Conservation (phyloP, 2,797 vertebrate species). For the Coregonus ussuriensis region DNA sequence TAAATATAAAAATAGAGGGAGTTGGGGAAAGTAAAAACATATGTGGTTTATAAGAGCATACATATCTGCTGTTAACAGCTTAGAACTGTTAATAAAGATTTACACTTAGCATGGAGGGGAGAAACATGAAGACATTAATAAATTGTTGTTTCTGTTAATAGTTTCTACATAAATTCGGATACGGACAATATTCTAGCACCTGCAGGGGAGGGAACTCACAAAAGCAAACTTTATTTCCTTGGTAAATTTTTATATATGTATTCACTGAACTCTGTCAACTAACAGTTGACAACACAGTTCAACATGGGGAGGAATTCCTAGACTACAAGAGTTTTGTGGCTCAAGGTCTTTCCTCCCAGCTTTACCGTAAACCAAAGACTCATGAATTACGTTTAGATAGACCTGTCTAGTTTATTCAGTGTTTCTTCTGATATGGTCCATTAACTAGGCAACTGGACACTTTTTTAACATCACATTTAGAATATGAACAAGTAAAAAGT, state of each 20-base stretch:
- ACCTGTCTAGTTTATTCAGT: neutral
- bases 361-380: slow-evolving; percentile 1
- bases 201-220: slow-evolving; percentile 80
- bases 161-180: slow-evolving; percentile 19
- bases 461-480: neutral
- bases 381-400: slow-evolving; percentile 14
- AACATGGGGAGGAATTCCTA: neutral
- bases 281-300: neutral
- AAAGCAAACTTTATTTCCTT: slow-evolving; percentile 78
- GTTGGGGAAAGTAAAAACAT: neutral
- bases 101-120: neutral
- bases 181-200: slow-evolving; percentile 64
- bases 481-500: neutral
- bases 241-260: slow-evolving; percentile 37
- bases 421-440: neutral
- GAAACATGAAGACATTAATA: slow-evolving; percentile 1
- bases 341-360: slow-evolving; percentile 21
- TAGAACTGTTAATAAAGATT: slow-evolving; percentile 14
- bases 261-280: neutral
- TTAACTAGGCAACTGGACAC: neutral
- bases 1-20: slow-evolving; percentile 6
- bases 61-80: neutral
- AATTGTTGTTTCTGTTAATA: slow-evolving; percentile 30
- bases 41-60: neutral
- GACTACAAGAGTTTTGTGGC: neutral